phyloP scores from a whole-genome alignment of 2,113 vertebrate genomes.

The Coregonus clupeaformis region DNA sequence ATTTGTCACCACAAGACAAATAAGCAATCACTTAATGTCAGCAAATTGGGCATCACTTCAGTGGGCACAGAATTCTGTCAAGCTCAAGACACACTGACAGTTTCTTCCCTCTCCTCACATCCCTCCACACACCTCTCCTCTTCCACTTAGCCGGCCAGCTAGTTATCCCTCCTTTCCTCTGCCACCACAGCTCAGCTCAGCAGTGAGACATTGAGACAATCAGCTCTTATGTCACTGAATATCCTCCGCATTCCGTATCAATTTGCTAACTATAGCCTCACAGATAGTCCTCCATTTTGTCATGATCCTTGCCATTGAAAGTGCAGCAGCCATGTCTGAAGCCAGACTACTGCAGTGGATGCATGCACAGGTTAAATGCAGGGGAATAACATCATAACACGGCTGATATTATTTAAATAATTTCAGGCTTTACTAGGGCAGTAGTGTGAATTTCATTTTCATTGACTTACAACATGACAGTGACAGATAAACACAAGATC shows the following conservation, averaged over 20 bases:
- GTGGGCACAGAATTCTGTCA: constrained; percentile 28
- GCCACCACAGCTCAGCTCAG: not conserved
- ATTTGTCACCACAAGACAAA: not conserved
- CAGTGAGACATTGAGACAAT: constrained; percentile 24
- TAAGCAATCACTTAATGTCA: not conserved
- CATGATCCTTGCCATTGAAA: constrained; percentile 38
- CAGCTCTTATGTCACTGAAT: constrained; percentile 28
- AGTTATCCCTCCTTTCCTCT: not conserved
- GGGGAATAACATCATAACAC: no score
- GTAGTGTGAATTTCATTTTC: no score
- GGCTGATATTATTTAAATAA: no score
- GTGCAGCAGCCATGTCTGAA: constrained; percentile 69
- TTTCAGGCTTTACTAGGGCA: no score
- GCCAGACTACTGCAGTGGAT: constrained; percentile 33
- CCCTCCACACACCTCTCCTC: constrained; percentile 29
- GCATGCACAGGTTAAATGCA: no score
- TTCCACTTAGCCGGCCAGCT: constrained; percentile 8
- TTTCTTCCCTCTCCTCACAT: constrained; percentile 8
- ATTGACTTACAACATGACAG: no score
- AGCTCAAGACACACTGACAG: constrained; percentile 23
- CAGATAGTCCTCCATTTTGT: constrained; percentile 72
- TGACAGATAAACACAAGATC: no score
- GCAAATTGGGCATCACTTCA: not conserved
- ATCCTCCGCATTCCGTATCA: constrained; percentile 10
- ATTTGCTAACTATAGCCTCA: constrained; percentile 17